Conservation (phyloP, 92 coral and sea anemone genomes). For the Zoanthus solanderi region DNA sequence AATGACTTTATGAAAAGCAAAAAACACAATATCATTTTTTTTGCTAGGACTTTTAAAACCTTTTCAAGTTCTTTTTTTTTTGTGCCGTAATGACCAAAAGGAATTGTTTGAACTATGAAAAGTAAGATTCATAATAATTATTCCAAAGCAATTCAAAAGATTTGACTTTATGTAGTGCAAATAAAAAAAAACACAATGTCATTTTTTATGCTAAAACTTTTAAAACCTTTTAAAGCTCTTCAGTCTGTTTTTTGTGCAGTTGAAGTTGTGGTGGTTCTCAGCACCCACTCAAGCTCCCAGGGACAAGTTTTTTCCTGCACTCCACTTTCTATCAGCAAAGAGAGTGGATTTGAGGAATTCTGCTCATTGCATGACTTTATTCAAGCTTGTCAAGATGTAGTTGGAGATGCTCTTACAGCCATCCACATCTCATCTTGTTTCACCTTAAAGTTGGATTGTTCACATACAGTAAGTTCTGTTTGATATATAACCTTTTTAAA, state of each 20-base stretch:
- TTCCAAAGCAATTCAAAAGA: too few relatives aligned
- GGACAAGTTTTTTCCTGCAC: conserved; percentile 97
- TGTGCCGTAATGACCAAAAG: too few relatives aligned
- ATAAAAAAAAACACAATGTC: too few relatives aligned
- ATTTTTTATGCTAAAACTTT: too few relatives aligned
- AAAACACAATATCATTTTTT: too few relatives aligned
- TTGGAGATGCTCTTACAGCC: conserved; percentile 70
- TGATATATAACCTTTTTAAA: background rate
- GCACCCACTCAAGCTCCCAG: conserved; percentile 96
- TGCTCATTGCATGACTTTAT: conserved; percentile 94
- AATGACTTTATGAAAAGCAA: too few relatives aligned
- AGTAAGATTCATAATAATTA: too few relatives aligned
- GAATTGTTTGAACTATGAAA: too few relatives aligned
- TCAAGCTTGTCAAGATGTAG: conserved; percentile 80
- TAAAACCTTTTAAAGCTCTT: too few relatives aligned
- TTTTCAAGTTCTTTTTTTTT: too few relatives aligned
- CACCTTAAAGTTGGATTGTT: conserved; percentile 92
- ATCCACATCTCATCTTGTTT: conserved; percentile 94
- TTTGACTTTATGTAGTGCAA: too few relatives aligned
- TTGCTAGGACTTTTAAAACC: too few relatives aligned
- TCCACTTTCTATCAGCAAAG: conserved; percentile 78
- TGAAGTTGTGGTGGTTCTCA: conserved; percentile 83
- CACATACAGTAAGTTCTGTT: conserved; percentile 77
- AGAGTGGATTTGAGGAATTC: conserved; percentile 88
- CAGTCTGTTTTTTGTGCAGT: conserved; percentile 56